Base-by-base conservation (phyloP, 2,113 vertebrate genomes). In the Triplophysa rosa region DNA sequence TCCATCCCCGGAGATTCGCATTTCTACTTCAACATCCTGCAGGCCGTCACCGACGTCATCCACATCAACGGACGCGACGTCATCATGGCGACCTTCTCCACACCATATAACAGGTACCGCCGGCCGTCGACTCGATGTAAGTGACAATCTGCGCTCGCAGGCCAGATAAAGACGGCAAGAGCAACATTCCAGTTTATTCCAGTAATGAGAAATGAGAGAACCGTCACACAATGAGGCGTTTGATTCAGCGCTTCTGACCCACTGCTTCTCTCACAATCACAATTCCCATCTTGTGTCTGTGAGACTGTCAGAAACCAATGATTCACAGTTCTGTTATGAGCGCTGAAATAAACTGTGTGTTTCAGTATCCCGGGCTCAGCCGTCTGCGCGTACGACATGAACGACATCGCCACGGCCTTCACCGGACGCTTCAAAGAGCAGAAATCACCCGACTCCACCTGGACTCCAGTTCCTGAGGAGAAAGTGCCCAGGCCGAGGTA, bases 1-100 rank as follows among this genome's bases (percentile, higher is more conserved):
- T 99, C 98, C 2, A 97, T 99, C 88, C 98, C 98, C 0, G 97
- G 97, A 0, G 97, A 99, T 89, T 98, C 98, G 12, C 98, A 99
- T 86, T 99, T 99, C 87, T 99, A 99, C 90, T 99, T 99, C 80
- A 98, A 98, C 92, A 99, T 99, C 86, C 93, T 99, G 76, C 98
- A 99, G 90, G 94, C 98, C 0, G 97, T 99, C 72, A 98, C 98
- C 8, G 91, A 96, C 8, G 96, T 99, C 89, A 95, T 98, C 80
- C 96, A 84, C 86, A 92, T 99, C 87, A 95, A 94, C 23, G 96
- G 98, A 65, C 94, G 89, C 10, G 95, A 97, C 78, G 94, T 98
- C 45, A 95, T 98, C 86, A 94, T 98, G 93, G 98, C 98, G 64
- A 98, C 96, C 23, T 99, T 99, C 90, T 98, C 98, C 84, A 99